Percentiles rank a stretch among this genome's conserved stretches.
These are phyloP conservation scores for Drosophila eohydei DNA, from an alignment of 2,888 invertebrate genomes.

Conservation along the genomic window DNA sequence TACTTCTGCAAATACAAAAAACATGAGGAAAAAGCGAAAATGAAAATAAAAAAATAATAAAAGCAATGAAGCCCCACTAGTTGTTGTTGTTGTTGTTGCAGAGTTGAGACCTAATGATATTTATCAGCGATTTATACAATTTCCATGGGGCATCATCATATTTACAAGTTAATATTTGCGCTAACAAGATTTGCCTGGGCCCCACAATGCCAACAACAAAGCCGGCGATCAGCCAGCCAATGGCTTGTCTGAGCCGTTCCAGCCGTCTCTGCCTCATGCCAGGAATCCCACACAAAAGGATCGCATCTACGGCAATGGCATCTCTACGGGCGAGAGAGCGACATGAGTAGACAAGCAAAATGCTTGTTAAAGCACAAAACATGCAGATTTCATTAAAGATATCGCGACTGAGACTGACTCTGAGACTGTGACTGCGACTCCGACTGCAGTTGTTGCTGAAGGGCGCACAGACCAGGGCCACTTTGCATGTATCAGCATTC, in stretches of 20 bases:
- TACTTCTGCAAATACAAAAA: constrained; percentile 31
- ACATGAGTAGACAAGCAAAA: constrained; percentile 83
- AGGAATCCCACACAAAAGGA: constrained; percentile 73
- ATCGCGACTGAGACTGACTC: constrained; percentile 50
- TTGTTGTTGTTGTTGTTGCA: constrained; percentile 4
- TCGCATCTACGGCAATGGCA: constrained; percentile 36
- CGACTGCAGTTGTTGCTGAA: constrained; percentile 57
- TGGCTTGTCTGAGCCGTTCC: constrained; percentile 14
- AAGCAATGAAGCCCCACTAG: constrained; percentile 29
- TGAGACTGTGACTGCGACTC: constrained; percentile 7
- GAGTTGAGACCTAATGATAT: constrained; percentile 74
- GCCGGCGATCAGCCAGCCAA: constrained; percentile 43
- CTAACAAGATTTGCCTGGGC: constrained; percentile 80
- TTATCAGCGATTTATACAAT: constrained; percentile 81
- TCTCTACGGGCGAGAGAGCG: constrained; percentile 26
- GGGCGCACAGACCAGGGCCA: constrained; percentile 55
- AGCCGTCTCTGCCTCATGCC: constrained; percentile 24
- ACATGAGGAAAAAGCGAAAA: constrained; percentile 21
- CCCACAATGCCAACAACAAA: constrained; percentile 47
- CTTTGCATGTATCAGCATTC: constrained; percentile 63
- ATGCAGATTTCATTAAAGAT: constrained; percentile 84
- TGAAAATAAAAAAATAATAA: constrained; percentile 27
- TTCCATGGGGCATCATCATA: constrained; percentile 83
- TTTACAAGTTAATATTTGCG: constrained; percentile 84
- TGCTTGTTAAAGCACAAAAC: constrained; percentile 83